Evolutionary conservation across 2,888 invertebrate genomes (phyloP), one percentile per base, ranked within the genome.

Genomic region (Philonicus albiceps): DNA sequence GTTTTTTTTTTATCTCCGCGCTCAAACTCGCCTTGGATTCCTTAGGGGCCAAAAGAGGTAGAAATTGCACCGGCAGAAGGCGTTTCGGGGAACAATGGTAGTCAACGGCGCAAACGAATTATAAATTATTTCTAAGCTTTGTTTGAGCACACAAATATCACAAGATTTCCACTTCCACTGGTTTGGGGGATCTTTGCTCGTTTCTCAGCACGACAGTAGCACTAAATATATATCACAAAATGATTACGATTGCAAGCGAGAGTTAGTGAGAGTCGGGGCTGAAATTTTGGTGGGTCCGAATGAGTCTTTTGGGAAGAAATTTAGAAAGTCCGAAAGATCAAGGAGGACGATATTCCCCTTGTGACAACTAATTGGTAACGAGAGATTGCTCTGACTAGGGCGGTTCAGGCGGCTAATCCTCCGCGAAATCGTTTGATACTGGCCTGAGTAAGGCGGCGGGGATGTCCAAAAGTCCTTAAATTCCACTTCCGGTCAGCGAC

Each of bases 141-240:
- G 43, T 80, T 64, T 72, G 84, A 84, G 84, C 84, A 84, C 81
- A 64, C 40, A 73, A 84, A 73, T 84, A 84, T 84, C 84, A 84
- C 84, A 84, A 84, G 73, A 84, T 73, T 73, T 73, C 31, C 73
- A 31, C 27, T 27, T 43, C 73, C 40, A 27, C 13, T 40, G 31
- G 31, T 83, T 37, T 78, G 27, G 78, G 16, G 78, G 13, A 64
- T 64, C 30, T 81, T n/a, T 11, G 81, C 55, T 81, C 7, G 34
- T 16, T 49, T 49, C 37, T 49, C 27, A 81, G 27, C 81, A n/a
- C 40, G 55, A 34, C 34, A 55, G 30, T 43, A 78, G 30, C 81
- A 81, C 81, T 81, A 81, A 81, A 81, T 37, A 81, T 81, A 81
- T 81, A 81, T 81, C 81, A 81, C 81, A 81, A 81, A 81, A 81